A percentile compares a stretch with the other conserved stretches of the same genome.
Evolutionary conservation across 2,888 invertebrate genomes (phyloP).

Genomic region (Phorcus lineatus): DNA sequence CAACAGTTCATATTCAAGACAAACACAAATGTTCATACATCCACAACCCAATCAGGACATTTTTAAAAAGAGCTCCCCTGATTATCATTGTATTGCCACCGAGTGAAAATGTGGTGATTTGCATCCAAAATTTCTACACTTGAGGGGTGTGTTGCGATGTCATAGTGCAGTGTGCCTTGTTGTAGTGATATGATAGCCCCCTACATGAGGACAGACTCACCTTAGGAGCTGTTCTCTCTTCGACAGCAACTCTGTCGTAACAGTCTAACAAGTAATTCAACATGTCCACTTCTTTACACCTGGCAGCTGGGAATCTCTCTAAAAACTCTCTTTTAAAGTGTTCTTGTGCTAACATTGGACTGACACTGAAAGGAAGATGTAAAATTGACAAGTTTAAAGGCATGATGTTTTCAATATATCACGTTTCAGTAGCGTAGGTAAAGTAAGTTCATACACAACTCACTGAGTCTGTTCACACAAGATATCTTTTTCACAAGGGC

Average conservation of each 20-base stretch:
- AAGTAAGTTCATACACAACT: background rate
- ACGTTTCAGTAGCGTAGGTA: background rate
- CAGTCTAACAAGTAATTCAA: constrained; percentile 80
- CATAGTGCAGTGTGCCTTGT: no score
- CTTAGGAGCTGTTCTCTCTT: constrained; percentile 86
- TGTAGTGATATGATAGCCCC: no score
- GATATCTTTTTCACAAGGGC: no score
- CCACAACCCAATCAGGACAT: no score
- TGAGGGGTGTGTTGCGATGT: no score
- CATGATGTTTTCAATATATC: background rate
- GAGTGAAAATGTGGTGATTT: no score
- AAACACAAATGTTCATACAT: no score
- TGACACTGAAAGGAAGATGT: constrained; percentile 36
- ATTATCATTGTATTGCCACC: no score
- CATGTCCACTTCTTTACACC: constrained; percentile 69
- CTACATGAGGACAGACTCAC: constrained; percentile 69
- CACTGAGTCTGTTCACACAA: no score
- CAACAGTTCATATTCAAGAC: no score
- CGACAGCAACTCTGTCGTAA: constrained; percentile 84
- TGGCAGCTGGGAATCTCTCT: constrained; percentile 56
- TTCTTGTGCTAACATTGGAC: constrained; percentile 51
- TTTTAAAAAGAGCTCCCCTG: no score
- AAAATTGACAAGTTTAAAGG: background rate
- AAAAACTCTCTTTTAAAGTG: constrained; percentile 56
- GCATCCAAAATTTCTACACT: no score